Base-by-base conservation (phyloP, 2,888 invertebrate genomes). In the Eristalis arbustorum region DNA sequence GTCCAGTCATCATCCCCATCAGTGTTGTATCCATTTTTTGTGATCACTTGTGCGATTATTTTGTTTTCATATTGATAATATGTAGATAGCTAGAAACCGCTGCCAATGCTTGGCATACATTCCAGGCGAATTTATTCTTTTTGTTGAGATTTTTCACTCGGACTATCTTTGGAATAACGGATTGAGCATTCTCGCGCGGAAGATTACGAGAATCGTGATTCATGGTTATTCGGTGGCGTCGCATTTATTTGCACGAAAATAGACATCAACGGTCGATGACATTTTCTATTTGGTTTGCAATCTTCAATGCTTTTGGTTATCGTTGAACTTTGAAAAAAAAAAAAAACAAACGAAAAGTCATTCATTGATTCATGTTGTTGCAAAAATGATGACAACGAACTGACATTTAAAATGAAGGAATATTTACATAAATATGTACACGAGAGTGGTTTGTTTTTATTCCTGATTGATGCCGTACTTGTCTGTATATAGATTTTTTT, bases 251-350 rank as follows among this genome's bases (percentile, higher is more conserved):
- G 42, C 72, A 72, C 72, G 14, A 63, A 72, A 72, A 72, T 72
- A 72, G 71, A 42, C 40, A 62, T 63, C 63, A n/a, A 40, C 72
- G 72, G 72, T 63, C 72, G 40, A 22, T 49, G 72, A 62, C 72
- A 49, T 72, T 72, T 10, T 72, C 28, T 18, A 22, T 42, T 72
- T 37, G 18, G 28, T 72, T 28, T 49, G 63, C 5, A 14, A 13
- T 63, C 72, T 31, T 8, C 23, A 34, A 6, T 37, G 49, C 59
- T 69, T 63, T 3, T 34, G 28, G 42, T 72, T 72, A 72, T 72
- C 42, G 31, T 62, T 42, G 11, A 42, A 62, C 23, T 72, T 63
- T 22, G 23, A 23, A 37, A 49, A 61, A 72, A 28, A 13, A 42
- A 34, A 23, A 37, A 49, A 61, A 72, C 40, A 13, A 42, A 23